These are phyloP conservation scores for Festucalex cinctus DNA, from an alignment of 2,113 vertebrate species.

Conservation along the genomic window DNA sequence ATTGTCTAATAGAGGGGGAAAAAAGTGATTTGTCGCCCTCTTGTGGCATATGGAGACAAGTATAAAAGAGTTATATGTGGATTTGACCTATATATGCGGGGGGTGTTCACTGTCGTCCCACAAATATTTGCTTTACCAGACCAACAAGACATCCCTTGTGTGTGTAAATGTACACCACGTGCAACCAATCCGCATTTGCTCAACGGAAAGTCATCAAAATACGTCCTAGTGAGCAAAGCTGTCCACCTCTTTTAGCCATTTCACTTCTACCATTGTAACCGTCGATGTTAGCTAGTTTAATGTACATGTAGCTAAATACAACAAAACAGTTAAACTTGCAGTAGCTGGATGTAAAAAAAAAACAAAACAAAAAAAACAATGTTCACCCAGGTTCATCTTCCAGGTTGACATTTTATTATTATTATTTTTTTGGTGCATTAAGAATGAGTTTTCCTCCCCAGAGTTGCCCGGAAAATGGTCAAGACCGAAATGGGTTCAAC, in stretches of 20 bases:
- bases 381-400: no score
- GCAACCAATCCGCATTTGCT: no score
- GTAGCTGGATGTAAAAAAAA: not conserved
- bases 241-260: not conserved
- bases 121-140: conserved; percentile 4
- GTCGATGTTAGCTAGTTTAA: not conserved
- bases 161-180: conserved; percentile 1
- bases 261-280: not conserved
- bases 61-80: no score
- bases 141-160: not conserved
- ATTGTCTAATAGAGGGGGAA: no score
- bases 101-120: conserved; percentile 20
- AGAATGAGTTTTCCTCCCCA: not conserved
- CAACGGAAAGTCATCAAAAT: not conserved
- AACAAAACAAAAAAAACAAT: not conserved
- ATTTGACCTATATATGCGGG: no score
- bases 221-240: not conserved
- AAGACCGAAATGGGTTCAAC: not conserved
- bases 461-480: not conserved
- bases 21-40: no score
- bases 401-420: no score
- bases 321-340: not conserved
- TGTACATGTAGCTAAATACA: not conserved
- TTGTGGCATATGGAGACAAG: no score
- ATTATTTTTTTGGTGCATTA: not conserved